Conservation (phyloP, 2,797 vertebrate species). For the Lates japonicus region DNA sequence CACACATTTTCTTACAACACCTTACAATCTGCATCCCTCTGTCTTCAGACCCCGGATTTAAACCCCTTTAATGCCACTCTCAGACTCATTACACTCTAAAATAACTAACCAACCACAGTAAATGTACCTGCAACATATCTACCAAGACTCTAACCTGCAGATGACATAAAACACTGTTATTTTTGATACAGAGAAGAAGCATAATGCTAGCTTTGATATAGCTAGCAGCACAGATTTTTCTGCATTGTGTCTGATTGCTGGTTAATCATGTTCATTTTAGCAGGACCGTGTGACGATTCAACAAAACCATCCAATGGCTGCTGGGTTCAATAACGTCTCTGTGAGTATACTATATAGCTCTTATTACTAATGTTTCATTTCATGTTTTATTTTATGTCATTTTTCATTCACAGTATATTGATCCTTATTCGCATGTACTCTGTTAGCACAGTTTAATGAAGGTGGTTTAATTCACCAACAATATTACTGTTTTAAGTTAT, state of each 20-base stretch:
- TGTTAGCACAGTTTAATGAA: neutral
- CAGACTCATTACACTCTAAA: no score
- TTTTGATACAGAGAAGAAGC: neutral
- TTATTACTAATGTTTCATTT: neutral
- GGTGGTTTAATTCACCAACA: neutral
- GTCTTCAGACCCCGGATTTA: no score
- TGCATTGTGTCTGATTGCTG: neutral
- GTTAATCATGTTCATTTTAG: constrained; percentile 35
- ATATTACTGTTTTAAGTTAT: neutral
- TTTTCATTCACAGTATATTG: neutral
- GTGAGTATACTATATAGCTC: constrained; percentile 56
- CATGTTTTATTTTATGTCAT: neutral
- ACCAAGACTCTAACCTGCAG: no score
- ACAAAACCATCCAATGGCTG: constrained; percentile 63
- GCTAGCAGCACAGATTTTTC: neutral
- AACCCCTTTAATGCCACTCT: no score
- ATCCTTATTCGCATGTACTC: neutral
- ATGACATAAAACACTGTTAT: neutral
- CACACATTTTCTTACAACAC: no score
- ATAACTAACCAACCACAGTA: neutral
- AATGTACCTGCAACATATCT: neutral
- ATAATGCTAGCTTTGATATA: neutral
- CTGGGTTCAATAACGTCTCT: constrained; percentile 64
- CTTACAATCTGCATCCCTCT: no score
- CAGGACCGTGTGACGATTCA: constrained; percentile 36